These are phyloP conservation scores for Sinodicranocentrus sp. DNA, from an alignment of 2,888 invertebrate species.

Conservation along the genomic window DNA sequence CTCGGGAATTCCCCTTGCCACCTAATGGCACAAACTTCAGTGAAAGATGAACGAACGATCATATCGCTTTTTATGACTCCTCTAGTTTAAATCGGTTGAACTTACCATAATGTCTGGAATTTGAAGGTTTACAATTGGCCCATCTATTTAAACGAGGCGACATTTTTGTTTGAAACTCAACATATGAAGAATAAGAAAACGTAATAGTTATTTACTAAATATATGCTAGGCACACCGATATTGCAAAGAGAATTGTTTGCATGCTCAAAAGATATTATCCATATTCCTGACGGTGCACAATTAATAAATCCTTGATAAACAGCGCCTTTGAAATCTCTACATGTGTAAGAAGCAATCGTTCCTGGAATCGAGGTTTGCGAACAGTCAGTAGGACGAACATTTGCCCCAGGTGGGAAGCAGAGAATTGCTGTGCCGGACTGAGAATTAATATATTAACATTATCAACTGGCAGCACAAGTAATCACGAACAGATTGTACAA, in stretches of 20 bases:
- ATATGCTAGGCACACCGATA: constrained; percentile 35
- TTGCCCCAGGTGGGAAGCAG: constrained; percentile 51
- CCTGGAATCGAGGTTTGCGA: constrained; percentile 41
- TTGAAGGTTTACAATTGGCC: constrained; percentile 53
- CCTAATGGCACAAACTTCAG: constrained; percentile 23
- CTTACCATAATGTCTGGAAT: constrained; percentile 60
- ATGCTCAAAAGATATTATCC: constrained; percentile 34
- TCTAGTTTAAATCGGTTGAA: not conserved
- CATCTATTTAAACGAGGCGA: constrained; percentile 27
- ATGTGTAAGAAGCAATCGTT: constrained; percentile 56
- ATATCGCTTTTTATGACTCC: too few relatives aligned
- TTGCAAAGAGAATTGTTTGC: constrained; percentile 62
- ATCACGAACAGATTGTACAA: too few relatives aligned
- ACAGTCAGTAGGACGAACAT: constrained; percentile 34
- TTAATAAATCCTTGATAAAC: constrained; percentile 47
- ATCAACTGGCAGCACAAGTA: too few relatives aligned
- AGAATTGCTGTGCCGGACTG: constrained; percentile 54
- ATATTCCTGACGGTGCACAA: constrained; percentile 42
- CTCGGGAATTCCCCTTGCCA: constrained; percentile 30
- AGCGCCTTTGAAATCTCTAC: constrained; percentile 24
- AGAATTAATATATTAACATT: too few relatives aligned
- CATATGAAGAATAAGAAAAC: too few relatives aligned
- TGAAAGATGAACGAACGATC: too few relatives aligned
- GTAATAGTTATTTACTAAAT: too few relatives aligned
- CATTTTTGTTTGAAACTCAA: not conserved